Evolutionary conservation across 2,888 invertebrate genomes (phyloP).

Genomic region (Microplitis manilae): DNA sequence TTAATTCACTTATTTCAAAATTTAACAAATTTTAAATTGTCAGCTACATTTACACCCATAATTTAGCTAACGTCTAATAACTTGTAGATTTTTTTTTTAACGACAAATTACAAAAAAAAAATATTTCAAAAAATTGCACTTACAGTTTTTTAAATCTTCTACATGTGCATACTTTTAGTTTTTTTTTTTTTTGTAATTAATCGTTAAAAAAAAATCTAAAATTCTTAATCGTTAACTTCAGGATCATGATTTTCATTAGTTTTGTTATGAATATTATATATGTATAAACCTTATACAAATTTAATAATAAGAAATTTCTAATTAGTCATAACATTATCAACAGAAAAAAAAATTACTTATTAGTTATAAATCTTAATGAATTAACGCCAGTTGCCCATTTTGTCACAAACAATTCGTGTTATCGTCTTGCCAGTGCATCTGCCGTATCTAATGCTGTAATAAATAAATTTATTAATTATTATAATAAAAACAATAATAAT

Average conservation of each 20-base stretch:
- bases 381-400: background rate
- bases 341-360: background rate
- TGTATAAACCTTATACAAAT: background rate
- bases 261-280: background rate
- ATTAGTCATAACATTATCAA: background rate
- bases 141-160: no score
- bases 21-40: no score
- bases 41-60: no score
- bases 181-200: no score
- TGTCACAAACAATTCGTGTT: background rate
- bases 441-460: background rate
- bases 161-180: no score
- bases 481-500: background rate
- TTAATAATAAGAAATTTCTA: background rate
- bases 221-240: no score
- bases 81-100: no score
- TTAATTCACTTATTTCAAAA: no score
- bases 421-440: background rate
- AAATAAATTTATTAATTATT: background rate
- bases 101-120: no score
- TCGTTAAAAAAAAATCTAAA: no score
- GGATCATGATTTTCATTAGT: background rate
- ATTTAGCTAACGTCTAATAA: no score
- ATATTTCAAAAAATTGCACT: no score
- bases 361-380: background rate